These are phyloP conservation scores for Ceyx cyanopectus DNA, from an alignment of 2,113 vertebrate species.

Conservation along the genomic window DNA sequence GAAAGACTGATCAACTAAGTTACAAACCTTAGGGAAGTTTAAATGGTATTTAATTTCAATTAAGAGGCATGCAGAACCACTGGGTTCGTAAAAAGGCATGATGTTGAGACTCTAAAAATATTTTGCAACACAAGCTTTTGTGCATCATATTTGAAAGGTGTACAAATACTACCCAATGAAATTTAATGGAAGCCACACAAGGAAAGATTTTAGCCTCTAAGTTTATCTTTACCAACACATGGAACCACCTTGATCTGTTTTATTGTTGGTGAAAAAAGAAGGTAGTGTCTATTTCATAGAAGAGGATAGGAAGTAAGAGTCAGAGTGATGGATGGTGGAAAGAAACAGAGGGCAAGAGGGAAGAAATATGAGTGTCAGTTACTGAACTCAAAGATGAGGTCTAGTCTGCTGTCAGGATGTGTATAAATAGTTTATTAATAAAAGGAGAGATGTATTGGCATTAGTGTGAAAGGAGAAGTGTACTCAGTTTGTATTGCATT, in stretches of 20 bases:
- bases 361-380: conserved; percentile 52
- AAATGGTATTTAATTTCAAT: conserved; percentile 15
- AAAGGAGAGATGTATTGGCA: neutral
- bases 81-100: neutral
- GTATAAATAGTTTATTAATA: conserved; percentile 49
- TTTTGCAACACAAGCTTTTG: conserved; percentile 1
- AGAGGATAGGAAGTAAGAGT: conserved; percentile 68
- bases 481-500: neutral
- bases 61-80: neutral
- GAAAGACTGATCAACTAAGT: neutral
- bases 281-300: conserved; percentile 65
- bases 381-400: conserved; percentile 52
- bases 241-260: conserved; percentile 57
- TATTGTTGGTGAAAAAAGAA: conserved; percentile 54
- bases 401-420: conserved; percentile 48
- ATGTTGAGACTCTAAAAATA: neutral
- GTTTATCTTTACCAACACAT: conserved; percentile 59
- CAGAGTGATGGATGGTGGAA: conserved; percentile 59
- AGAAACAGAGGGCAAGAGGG: conserved; percentile 43
- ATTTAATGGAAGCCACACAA: conserved; percentile 38
- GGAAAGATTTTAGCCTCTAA: conserved; percentile 30
- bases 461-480: neutral
- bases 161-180: neutral
- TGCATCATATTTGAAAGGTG: conserved; percentile 6
- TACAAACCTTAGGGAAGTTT: neutral